Base-by-base conservation (phyloP, 2,888 invertebrate genomes). In the Tethea ocularis region DNA sequence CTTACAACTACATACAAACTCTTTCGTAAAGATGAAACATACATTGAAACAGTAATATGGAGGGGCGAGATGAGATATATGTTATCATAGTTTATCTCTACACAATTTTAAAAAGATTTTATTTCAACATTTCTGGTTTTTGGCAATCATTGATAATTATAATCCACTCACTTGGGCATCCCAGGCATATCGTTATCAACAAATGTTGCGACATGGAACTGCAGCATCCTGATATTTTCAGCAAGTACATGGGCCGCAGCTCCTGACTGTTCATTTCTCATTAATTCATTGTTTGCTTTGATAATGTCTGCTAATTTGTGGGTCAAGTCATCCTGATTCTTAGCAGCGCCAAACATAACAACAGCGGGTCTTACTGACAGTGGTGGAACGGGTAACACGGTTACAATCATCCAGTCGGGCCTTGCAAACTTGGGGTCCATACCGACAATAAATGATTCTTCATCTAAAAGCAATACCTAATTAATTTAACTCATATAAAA, bases 381-480 rank as follows among this genome's bases (percentile, higher is more conserved):
- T 3, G 99, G 99, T 0, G 99, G 99, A 0, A 99, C 99, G 0
- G 99, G 99, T 62, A 99, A 87, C 13, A 99, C 99, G 2, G 99
- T 99, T 7, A 98, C 95, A 68, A 99, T 97, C 99, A 99, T 99
- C 99, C 99, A 99, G 93, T 99, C 99, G 7, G 99, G 99, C 56
- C 99, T 95, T 0, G 99, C 98, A 87, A 96, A 98, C 86, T 98
- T 98, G 0, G 99, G 99, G 87, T 99, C 99, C 98, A 99, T 98
- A 52, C 96, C 97, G 71, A 99, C 93, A 69, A 99, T 97, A 66
- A 97, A 96, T 67, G 98, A 98, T 84, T 99, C 99, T 84, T 99
- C 99, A 88, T 99, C 99, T 86, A 59, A 64, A 65, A 41, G 59
- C 56, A 24, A 24, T 58, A 57, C 23, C 46, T 57, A 23, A 41